A percentile compares a stretch with the other conserved stretches of the same genome.
These are phyloP conservation scores for Illadopsis cleaveri DNA, from an alignment of 2,113 vertebrate genomes.

Conservation along the genomic window DNA sequence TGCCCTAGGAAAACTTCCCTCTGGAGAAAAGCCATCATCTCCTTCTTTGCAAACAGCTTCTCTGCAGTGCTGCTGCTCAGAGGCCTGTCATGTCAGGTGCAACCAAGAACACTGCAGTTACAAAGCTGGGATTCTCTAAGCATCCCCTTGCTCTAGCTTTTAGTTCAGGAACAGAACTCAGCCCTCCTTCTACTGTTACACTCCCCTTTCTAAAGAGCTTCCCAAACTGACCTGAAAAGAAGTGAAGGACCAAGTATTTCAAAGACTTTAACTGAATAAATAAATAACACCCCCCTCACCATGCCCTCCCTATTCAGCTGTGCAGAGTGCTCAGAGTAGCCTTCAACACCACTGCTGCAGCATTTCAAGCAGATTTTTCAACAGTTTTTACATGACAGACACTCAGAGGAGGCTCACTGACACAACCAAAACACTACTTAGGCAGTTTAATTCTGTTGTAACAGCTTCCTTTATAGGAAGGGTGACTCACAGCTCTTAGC, in stretches of 20 bases:
- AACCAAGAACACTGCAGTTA: background rate
- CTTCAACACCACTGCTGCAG: background rate
- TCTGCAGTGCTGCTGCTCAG: background rate
- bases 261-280: background rate
- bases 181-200: background rate
- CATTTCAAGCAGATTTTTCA: background rate
- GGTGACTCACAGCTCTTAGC: background rate
- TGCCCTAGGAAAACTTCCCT: background rate
- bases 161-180: background rate
- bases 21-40: no score
- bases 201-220: background rate
- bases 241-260: background rate
- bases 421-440: background rate
- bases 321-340: background rate
- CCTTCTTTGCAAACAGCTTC: background rate
- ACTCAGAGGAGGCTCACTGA: background rate
- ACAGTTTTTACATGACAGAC: background rate
- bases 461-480: background rate
- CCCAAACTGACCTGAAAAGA: background rate
- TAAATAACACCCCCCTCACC: fast-evolving
- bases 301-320: background rate
- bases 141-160: background rate
- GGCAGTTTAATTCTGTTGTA: background rate
- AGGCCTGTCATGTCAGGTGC: fast-evolving
- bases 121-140: background rate